Base-by-base conservation (phyloP, 2,797 vertebrate species). In the Agapornis canus region DNA sequence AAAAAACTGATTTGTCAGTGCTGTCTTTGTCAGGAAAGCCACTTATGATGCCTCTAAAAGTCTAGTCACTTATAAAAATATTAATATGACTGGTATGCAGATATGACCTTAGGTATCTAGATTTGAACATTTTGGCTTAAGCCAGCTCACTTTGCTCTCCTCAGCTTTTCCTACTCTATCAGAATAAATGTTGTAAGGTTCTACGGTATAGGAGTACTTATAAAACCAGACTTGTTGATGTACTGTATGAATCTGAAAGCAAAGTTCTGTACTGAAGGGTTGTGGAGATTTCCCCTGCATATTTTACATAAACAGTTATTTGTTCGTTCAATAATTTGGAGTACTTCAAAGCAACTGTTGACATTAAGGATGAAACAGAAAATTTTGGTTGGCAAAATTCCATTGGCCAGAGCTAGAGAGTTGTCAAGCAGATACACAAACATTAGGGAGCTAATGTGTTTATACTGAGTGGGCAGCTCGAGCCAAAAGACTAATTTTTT, bases 261-360 rank as follows among this genome's bases (percentile, higher is more conserved):
- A 96, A 91, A 92, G 57, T 94, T 95, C 91, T 65, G 57, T 32
- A 63, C 60, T 82, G 87, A 82, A 79, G 86, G 79, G 19, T 72
- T 83, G 78, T 97, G 91, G 95, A 96, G 94, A 87, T 94, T 97
- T 96, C 89, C 94, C 60, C 73, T 87, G 88, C 76, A 32, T 94
- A 91, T 94, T 97, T 96, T 96, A 93, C 77, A 85, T 96, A 96
- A 97, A 94, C 91, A 85, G 78, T 91, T 94, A 94, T 96, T 97
- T 97, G 92, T 96, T 97, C 95, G 96, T 96, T 97, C 95, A 96
- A 9, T 91, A 95, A 95, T 49, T 71, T 88, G 79, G 86, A 95
- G 57, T 70, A 95, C 93, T 97, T 98, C 96, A 97, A 97, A 96
- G 95, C 92, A 78, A 84, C 87, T 93, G 73, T 97, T 97, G 97